Percentiles rank a stretch among this genome's conserved stretches.
phyloP scores from a whole-genome alignment of 35 echinoderm and acorn worm genomes.

The Strongylocentrotus purpuratus region DNA sequence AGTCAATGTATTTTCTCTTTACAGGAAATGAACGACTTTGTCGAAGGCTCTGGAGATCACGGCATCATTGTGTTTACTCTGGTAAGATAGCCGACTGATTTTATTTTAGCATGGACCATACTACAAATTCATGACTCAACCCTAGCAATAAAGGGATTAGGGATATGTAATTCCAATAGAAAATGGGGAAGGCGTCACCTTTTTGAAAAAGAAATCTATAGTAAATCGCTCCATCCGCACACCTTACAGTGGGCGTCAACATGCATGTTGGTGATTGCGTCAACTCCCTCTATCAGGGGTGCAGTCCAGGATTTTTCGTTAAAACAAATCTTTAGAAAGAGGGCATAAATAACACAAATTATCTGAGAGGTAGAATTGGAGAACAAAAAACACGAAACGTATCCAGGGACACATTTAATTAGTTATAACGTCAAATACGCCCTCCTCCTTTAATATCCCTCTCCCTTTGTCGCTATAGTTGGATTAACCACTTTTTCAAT shows the following conservation, averaged over 20 bases:
- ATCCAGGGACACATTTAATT: too few relatives aligned
- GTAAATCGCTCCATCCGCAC: background rate
- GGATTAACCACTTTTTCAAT: background rate
- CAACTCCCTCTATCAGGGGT: background rate
- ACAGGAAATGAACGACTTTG: slow-evolving; percentile 50
- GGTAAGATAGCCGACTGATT: background rate
- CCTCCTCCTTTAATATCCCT: too few relatives aligned
- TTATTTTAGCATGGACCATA: background rate
- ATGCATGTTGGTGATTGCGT: background rate
- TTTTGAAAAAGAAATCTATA: background rate
- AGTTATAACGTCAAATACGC: too few relatives aligned
- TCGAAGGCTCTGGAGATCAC: background rate
- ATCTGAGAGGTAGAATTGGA: too few relatives aligned
- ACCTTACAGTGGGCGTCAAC: background rate
- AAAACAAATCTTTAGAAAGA: too few relatives aligned
- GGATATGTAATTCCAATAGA: too few relatives aligned
- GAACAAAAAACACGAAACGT: too few relatives aligned
- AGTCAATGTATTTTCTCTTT: background rate
- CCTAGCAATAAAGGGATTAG: background rate
- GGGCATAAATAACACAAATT: too few relatives aligned
- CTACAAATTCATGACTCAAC: too few relatives aligned
- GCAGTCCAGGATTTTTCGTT: background rate
- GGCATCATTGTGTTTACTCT: slow-evolving; percentile 37
- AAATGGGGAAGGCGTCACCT: too few relatives aligned
- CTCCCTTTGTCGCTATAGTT: too few relatives aligned